Evolutionary conservation across 2,113 vertebrate species (phyloP).

Genomic region (Xenopus laevis): DNA sequence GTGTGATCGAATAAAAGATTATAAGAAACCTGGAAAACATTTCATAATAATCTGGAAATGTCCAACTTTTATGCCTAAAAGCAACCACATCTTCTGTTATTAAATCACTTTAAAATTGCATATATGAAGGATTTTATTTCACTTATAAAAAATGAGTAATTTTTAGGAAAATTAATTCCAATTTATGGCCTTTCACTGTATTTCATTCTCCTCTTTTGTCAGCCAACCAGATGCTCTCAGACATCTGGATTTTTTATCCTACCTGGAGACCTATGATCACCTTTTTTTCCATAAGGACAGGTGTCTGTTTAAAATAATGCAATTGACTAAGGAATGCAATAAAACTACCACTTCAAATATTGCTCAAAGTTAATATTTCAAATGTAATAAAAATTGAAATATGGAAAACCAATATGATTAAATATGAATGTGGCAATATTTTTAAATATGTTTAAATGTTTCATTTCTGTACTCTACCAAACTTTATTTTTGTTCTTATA

Average conservation of each 20-base stretch:
- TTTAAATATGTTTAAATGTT: no score
- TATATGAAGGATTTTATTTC: slow-evolving; percentile 65
- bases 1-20: slow-evolving; percentile 1
- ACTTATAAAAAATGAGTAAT: slow-evolving; percentile 57
- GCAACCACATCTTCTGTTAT: slow-evolving; percentile 13
- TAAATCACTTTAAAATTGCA: slow-evolving; percentile 56
- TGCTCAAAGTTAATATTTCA: slow-evolving; percentile 36
- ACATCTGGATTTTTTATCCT: slow-evolving; percentile 59
- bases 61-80: slow-evolving; percentile 23
- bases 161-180: slow-evolving; percentile 72
- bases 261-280: slow-evolving; percentile 57
- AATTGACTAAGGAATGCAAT: slow-evolving; percentile 53
- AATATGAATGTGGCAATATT: background rate
- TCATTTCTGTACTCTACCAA: background rate
- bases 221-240: slow-evolving; percentile 68
- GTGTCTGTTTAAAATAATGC: slow-evolving; percentile 54
- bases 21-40: slow-evolving; percentile 24
- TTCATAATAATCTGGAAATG: slow-evolving; percentile 16
- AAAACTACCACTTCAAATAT: slow-evolving; percentile 35
- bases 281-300: slow-evolving; percentile 55
- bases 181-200: slow-evolving; percentile 56
- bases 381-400: slow-evolving; percentile 49
- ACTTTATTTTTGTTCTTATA: background rate
- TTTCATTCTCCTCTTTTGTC: slow-evolving; percentile 61
- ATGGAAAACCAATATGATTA: background rate